A percentile compares a stretch with the other conserved stretches of the same genome.
Evolutionary conservation across 2,797 vertebrate genomes (phyloP).

Genomic region (Crocidura indochinensis): DNA sequence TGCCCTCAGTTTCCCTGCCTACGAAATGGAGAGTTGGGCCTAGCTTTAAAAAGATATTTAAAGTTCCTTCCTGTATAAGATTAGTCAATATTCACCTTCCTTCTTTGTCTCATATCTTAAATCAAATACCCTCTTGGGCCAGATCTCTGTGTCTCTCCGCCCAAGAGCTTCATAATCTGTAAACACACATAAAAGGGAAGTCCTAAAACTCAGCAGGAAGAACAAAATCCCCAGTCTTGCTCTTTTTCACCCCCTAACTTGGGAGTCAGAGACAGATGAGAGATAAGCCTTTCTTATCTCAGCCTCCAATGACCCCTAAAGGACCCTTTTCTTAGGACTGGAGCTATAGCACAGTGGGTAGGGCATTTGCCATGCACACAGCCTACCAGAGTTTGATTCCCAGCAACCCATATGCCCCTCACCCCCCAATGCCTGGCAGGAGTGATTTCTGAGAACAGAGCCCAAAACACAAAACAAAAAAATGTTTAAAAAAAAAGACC

Average conservation of each 20-base stretch:
- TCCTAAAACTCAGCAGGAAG: conserved; percentile 27
- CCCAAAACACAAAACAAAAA: too few relatives aligned
- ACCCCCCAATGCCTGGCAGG: too few relatives aligned
- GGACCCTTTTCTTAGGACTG: not conserved
- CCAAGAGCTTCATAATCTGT: not conserved
- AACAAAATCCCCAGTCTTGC: conserved; percentile 30
- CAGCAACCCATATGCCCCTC: too few relatives aligned
- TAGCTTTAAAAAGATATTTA: conserved; percentile 7
- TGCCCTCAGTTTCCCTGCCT: not conserved
- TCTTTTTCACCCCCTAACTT: not conserved
- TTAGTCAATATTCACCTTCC: not conserved
- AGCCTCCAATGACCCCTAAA: conserved; percentile 22
- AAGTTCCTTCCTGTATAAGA: conserved; percentile 12
- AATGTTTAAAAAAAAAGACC: too few relatives aligned
- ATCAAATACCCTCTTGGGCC: not conserved
- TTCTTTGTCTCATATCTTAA: conserved; percentile 51
- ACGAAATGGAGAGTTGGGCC: not conserved
- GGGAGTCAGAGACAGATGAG: not conserved
- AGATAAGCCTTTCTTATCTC: conserved; percentile 21
- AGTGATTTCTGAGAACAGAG: too few relatives aligned
- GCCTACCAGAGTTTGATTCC: too few relatives aligned
- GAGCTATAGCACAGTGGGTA: too few relatives aligned
- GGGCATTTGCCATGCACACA: too few relatives aligned
- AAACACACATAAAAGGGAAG: not conserved
- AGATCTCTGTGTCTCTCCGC: not conserved